A percentile compares a stretch with the other conserved stretches of the same genome.
These are phyloP conservation scores for Leptopilina boulardi DNA, from an alignment of 1,140 invertebrate genomes.

Conservation along the genomic window DNA sequence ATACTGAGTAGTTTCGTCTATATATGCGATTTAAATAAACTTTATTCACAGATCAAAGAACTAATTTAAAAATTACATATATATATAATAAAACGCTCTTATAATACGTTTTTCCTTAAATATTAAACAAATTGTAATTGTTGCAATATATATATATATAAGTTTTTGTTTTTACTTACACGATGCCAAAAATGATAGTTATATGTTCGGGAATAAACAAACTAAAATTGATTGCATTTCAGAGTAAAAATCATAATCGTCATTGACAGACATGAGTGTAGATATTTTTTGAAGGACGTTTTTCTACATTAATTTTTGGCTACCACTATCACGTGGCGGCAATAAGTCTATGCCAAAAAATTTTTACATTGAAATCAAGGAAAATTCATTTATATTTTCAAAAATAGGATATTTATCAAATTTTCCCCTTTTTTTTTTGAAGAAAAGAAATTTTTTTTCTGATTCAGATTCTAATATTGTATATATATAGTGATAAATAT, in stretches of 20 bases:
- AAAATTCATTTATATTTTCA: conserved; percentile 1
- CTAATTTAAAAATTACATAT: background rate
- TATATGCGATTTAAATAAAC: background rate
- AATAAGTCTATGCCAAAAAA: background rate
- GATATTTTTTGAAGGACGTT: background rate
- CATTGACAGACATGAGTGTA: background rate
- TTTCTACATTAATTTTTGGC: background rate
- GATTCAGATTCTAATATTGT: background rate
- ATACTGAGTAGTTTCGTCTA: background rate
- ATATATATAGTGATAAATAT: background rate
- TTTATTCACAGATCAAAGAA: background rate
- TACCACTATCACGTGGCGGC: background rate
- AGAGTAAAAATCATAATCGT: background rate
- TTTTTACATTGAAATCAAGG: background rate
- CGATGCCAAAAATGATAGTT: background rate
- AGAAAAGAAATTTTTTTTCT: background rate
- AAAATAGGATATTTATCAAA: background rate
- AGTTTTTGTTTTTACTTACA: background rate
- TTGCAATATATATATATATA: too few species aligned
- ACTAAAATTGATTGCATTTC: conserved; percentile 16
- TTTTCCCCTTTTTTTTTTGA: background rate
- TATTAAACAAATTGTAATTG: background rate
- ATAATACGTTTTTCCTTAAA: background rate
- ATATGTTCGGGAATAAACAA: background rate
- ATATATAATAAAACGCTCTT: background rate